phyloP scores from a whole-genome alignment of 2,113 vertebrate species.

The Eleginops maclovinus region DNA sequence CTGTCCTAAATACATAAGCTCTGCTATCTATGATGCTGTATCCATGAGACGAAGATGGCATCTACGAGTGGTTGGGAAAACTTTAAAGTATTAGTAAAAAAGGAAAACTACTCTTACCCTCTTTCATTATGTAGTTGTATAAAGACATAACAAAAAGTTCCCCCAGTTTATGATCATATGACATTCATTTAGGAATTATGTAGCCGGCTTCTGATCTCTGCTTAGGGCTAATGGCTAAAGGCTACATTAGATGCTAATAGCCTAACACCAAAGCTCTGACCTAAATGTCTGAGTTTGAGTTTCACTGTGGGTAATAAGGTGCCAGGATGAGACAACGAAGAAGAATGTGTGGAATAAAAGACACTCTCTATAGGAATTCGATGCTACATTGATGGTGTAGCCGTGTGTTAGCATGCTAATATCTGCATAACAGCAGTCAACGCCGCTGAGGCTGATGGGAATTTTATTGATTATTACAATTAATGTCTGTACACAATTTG shows the following conservation, averaged over 20 bases:
- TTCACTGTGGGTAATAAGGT: neutral
- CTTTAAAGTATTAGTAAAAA: too few species aligned
- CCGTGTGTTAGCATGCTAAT: neutral
- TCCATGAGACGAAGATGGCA: neutral
- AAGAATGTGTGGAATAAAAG: neutral
- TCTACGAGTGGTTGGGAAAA: neutral
- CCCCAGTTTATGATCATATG: too few species aligned
- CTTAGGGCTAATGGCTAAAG: neutral
- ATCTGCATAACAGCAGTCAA: neutral
- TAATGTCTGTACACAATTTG: neutral
- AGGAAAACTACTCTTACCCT: too few species aligned
- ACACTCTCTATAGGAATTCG: neutral
- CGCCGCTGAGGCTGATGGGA: neutral
- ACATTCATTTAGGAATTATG: neutral
- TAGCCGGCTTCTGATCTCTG: neutral
- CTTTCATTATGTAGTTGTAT: too few species aligned
- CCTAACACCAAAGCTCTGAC: neutral
- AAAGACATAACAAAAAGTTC: too few species aligned
- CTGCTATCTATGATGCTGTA: neutral
- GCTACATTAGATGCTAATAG: neutral
- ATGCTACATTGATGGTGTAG: too few species aligned
- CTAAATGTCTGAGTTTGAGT: neutral
- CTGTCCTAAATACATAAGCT: neutral
- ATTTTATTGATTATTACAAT: neutral
- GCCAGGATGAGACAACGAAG: neutral